A percentile compares a stretch with the other conserved stretches of the same genome.
Evolutionary conservation across 35 echinoderm and acorn worm genomes (phyloP).

Genomic region (Ptychodera flava): DNA sequence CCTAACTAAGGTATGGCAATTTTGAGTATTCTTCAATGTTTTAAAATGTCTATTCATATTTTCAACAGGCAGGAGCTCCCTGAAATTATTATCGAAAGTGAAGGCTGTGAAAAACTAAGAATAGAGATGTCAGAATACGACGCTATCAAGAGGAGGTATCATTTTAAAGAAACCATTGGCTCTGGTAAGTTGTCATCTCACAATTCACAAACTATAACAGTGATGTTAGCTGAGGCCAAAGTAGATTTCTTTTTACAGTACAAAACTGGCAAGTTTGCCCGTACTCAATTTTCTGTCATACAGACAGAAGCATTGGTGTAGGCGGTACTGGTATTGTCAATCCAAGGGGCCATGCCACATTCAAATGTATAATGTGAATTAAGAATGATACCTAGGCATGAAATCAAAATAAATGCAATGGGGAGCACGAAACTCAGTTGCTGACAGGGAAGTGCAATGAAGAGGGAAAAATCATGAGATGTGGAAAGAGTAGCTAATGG

Average conservation of each 20-base stretch:
- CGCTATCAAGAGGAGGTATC: slow-evolving; percentile 62
- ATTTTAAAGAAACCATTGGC: slow-evolving; percentile 93
- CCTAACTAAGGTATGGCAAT: no score
- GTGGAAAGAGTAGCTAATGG: no score
- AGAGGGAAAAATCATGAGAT: no score
- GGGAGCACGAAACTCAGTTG: no score
- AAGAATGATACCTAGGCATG: no score
- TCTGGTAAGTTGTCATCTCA: slow-evolving; percentile 56
- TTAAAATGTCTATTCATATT: no score
- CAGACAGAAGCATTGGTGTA: not conserved
- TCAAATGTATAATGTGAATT: no score
- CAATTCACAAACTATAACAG: not conserved
- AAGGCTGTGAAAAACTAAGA: slow-evolving; percentile 37
- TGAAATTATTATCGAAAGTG: not conserved
- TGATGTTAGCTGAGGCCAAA: not conserved
- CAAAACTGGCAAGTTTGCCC: not conserved
- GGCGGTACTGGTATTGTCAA: not conserved
- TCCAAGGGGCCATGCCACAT: no score
- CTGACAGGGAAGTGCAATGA: no score
- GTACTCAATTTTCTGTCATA: not conserved
- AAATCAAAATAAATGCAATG: no score
- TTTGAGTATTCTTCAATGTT: no score
- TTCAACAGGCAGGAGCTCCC: not conserved
- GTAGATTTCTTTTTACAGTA: not conserved
- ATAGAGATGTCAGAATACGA: slow-evolving; percentile 73